phyloP scores from a whole-genome alignment of 2,888 invertebrate species.

The Epistrophe eligans region DNA sequence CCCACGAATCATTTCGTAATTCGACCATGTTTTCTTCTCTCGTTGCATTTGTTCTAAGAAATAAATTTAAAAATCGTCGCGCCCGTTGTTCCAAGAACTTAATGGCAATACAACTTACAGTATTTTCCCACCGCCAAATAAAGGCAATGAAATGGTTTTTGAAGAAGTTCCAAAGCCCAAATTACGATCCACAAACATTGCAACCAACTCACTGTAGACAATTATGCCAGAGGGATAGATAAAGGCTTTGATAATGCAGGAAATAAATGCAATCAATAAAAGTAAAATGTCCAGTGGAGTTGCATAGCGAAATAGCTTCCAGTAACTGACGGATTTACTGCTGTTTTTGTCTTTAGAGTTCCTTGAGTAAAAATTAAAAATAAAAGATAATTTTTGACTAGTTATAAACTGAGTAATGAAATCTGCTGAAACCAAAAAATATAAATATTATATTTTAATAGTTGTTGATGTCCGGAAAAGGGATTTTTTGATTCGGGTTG shows the following conservation, averaged over 20 bases:
- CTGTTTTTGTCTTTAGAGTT: conserved; percentile 49
- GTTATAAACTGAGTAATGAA: background rate
- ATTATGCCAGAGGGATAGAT: conserved; percentile 88
- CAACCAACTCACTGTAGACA: conserved; percentile 89
- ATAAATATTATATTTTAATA: no score
- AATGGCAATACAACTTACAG: conserved; percentile 82
- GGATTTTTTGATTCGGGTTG: no score
- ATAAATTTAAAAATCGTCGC: background rate
- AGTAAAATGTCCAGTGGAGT: conserved; percentile 85
- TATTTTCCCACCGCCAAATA: conserved; percentile 87
- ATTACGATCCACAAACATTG: conserved; percentile 88
- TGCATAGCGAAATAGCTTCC: conserved; percentile 86
- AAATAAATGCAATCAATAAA: conserved; percentile 85
- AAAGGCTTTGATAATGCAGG: conserved; percentile 86
- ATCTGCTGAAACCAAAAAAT: no score
- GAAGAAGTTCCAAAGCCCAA: conserved; percentile 86
- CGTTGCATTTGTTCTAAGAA: conserved; percentile 84
- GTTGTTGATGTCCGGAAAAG: no score
- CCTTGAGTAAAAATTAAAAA: conserved; percentile 27
- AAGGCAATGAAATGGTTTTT: conserved; percentile 85
- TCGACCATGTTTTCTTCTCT: conserved; percentile 85
- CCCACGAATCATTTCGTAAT: conserved; percentile 86
- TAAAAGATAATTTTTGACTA: background rate
- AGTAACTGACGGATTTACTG: conserved; percentile 77
- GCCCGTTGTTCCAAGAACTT: background rate